Conservation (phyloP, 2,797 vertebrate genomes). For the Lateolabrax maculatus region DNA sequence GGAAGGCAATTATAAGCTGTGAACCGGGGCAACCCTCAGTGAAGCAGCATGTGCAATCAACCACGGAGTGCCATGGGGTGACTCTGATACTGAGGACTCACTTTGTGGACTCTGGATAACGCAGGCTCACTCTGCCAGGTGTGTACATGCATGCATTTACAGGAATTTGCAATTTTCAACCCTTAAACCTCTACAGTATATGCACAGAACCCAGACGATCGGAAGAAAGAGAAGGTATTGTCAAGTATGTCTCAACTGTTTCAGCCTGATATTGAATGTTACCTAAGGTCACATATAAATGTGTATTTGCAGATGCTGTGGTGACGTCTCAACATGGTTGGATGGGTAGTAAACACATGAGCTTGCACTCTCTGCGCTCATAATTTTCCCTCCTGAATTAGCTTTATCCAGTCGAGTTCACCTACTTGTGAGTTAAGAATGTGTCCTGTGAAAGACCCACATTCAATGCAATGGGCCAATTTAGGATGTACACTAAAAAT, state of each 20-base stretch:
- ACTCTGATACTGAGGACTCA: conserved; percentile 28
- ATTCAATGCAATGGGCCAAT: not conserved
- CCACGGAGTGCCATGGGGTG: conserved; percentile 26
- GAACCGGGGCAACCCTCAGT: conserved; percentile 70
- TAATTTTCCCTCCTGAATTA: not conserved
- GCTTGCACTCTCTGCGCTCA: not conserved
- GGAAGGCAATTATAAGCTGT: conserved; percentile 80
- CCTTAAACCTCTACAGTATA: not conserved
- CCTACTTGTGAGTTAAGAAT: not conserved
- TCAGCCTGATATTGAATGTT: not conserved
- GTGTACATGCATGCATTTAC: not conserved
- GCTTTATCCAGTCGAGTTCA: not conserved
- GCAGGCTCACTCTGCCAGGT: conserved; percentile 3
- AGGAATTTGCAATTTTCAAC: conserved; percentile 4
- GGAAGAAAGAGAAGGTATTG: not conserved
- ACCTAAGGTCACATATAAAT: not conserved
- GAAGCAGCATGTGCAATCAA: conserved; percentile 69
- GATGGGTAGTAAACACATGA: conserved; percentile 15
- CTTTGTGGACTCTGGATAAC: conserved; percentile 28
- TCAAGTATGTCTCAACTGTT: not conserved
- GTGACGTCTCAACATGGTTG: conserved; percentile 2
- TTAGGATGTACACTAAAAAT: not conserved
- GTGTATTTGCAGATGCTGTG: not conserved
- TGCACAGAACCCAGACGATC: not conserved
- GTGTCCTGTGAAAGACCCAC: not conserved